These are phyloP conservation scores for Andrena dorsata DNA, from an alignment of 2,888 invertebrate genomes.

Conservation along the genomic window DNA sequence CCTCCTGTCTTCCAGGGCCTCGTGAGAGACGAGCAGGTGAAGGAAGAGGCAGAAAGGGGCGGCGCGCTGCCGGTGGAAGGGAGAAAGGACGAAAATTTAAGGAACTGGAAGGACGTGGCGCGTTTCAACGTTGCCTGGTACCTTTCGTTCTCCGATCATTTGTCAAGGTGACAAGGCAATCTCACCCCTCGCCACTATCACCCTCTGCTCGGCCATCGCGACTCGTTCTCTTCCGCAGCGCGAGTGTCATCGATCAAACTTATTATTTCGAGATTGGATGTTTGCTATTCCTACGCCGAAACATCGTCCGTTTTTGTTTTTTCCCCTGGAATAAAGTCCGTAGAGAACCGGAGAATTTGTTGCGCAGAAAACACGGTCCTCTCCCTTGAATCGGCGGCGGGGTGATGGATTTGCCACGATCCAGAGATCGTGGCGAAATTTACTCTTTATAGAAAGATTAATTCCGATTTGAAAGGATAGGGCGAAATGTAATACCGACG, in stretches of 20 bases:
- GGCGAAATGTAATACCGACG: background rate
- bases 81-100: conserved; percentile 58
- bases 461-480: background rate
- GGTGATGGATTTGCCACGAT: background rate
- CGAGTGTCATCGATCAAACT: conserved; percentile 73
- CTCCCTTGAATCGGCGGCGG: background rate
- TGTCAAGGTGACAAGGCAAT: conserved; percentile 83
- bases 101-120: conserved; percentile 54
- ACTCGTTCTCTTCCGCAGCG: conserved; percentile 70
- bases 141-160: conserved; percentile 80
- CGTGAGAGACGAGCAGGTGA: conserved; percentile 73
- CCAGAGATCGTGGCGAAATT: background rate
- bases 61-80: background rate
- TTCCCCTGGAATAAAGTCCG: background rate
- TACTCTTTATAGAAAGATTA: conserved; percentile 8
- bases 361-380: too few species aligned
- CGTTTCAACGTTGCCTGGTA: conserved; percentile 67
- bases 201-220: conserved; percentile 43
- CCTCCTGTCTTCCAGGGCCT: conserved; percentile 39
- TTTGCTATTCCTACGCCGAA: conserved; percentile 35
- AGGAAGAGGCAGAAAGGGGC: conserved; percentile 37
- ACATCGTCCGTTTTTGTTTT: background rate
- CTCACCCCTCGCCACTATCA: conserved; percentile 76
- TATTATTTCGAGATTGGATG: conserved; percentile 57
- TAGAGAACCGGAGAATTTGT: background rate